These are phyloP conservation scores for Pyrrhosoma nymphula DNA, from an alignment of 2,888 invertebrate genomes.

Conservation along the genomic window DNA sequence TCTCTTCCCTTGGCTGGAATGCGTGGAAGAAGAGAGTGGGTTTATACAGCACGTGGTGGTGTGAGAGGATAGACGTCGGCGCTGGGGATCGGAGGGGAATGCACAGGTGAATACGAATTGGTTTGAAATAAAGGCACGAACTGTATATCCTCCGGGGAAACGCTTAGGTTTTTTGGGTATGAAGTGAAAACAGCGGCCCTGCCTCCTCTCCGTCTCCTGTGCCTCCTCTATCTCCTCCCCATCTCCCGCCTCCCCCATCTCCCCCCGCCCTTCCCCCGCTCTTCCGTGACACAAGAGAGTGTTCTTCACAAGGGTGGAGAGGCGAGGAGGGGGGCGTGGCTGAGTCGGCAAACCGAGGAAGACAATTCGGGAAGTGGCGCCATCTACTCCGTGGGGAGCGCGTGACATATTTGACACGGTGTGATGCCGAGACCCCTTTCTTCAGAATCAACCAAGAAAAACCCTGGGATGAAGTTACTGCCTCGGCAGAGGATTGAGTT, in stretches of 20 bases:
- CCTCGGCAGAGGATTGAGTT: neutral
- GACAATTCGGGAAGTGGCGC: neutral
- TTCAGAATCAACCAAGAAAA: neutral
- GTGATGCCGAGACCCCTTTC: neutral
- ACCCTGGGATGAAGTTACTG: neutral
- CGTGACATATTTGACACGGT: neutral
- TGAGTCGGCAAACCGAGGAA: neutral
- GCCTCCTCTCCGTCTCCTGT: no score
- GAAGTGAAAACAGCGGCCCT: neutral
- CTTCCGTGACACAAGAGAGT: neutral
- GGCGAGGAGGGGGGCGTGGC: no score
- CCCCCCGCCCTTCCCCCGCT: neutral
- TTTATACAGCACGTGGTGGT: no score
- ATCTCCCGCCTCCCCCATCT: no score
- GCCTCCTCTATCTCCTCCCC: no score
- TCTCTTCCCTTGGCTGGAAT: no score
- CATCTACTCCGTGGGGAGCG: neutral
- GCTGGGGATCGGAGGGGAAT: neutral
- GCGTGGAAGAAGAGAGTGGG: no score
- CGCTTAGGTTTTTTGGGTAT: neutral
- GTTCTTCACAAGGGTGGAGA: neutral
- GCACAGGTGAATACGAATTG: conserved; percentile 1
- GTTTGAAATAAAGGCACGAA: neutral
- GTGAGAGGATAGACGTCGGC: neutral
- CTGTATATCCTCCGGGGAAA: neutral